phyloP scores from a whole-genome alignment of 2,797 vertebrate species.

The Halcyon chelicuti region DNA sequence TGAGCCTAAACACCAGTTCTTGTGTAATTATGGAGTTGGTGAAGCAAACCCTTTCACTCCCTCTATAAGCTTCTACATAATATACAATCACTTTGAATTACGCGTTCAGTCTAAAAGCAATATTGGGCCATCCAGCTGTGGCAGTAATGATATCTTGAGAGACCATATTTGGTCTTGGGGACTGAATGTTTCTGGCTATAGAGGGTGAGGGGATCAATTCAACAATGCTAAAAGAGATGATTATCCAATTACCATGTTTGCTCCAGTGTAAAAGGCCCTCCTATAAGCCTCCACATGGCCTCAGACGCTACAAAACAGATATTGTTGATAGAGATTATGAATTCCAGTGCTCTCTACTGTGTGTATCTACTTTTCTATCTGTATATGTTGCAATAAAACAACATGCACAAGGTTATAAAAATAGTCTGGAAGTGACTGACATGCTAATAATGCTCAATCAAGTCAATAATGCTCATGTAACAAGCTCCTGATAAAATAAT shows the following conservation, averaged over 20 bases:
- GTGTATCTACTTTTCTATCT: conserved; percentile 77
- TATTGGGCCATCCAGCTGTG: neutral
- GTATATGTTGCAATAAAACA: conserved; percentile 81
- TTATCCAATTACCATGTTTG: neutral
- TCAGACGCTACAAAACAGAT: conserved; percentile 43
- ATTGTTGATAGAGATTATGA: conserved; percentile 56
- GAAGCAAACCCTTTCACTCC: neutral
- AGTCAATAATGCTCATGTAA: conserved; percentile 53
- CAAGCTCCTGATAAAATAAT: conserved; percentile 77
- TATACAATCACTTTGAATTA: neutral
- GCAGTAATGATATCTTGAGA: neutral
- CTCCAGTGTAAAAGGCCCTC: neutral
- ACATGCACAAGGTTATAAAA: conserved; percentile 79
- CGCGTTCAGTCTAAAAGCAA: neutral
- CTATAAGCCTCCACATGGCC: neutral
- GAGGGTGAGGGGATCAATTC: neutral
- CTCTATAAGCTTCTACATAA: neutral
- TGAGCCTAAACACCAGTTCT: neutral
- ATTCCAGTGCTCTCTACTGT: conserved; percentile 61
- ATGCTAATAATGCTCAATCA: conserved; percentile 65
- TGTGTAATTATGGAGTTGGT: neutral
- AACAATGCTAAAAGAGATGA: neutral
- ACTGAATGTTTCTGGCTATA: neutral
- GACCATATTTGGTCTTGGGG: neutral
- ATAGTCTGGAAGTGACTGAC: conserved; percentile 76